Evolutionary conservation across 2,797 vertebrate species (phyloP).

Genomic region (Chiroxiphia lanceolata): DNA sequence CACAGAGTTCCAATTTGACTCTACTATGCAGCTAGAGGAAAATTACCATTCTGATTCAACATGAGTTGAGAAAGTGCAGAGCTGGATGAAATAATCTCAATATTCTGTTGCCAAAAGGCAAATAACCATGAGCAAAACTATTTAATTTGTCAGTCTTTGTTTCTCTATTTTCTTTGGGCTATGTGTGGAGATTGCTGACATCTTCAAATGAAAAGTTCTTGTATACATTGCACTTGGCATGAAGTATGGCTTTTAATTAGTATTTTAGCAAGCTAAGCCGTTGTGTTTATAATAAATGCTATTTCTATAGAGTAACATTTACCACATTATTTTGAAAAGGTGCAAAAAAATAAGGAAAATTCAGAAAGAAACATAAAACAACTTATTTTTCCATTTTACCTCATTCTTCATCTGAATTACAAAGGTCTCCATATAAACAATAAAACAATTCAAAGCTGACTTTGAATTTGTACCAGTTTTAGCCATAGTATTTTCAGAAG

Average conservation of each 20-base stretch:
- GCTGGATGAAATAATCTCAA: neutral
- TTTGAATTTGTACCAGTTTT: neutral
- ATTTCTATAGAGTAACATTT: neutral
- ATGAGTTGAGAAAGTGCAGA: neutral
- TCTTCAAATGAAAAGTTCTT: neutral
- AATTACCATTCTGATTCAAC: neutral
- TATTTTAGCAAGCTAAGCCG: neutral
- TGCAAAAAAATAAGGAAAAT: neutral
- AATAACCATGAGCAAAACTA: neutral
- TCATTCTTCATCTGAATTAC: neutral
- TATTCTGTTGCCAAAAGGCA: neutral
- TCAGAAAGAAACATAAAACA: neutral
- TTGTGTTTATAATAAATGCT: neutral
- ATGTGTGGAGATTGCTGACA: neutral
- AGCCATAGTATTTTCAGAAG: neutral
- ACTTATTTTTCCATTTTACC: neutral
- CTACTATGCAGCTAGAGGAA: neutral
- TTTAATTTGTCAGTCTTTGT: neutral
- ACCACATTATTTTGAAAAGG: neutral
- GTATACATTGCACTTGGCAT: neutral
- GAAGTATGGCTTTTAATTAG: neutral
- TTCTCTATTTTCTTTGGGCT: neutral
- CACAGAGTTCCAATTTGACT: neutral
- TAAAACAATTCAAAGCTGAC: neutral
- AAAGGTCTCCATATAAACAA: neutral